Evolutionary conservation across 2,797 vertebrate genomes (phyloP).

Genomic region (Helarctos malayanus): DNA sequence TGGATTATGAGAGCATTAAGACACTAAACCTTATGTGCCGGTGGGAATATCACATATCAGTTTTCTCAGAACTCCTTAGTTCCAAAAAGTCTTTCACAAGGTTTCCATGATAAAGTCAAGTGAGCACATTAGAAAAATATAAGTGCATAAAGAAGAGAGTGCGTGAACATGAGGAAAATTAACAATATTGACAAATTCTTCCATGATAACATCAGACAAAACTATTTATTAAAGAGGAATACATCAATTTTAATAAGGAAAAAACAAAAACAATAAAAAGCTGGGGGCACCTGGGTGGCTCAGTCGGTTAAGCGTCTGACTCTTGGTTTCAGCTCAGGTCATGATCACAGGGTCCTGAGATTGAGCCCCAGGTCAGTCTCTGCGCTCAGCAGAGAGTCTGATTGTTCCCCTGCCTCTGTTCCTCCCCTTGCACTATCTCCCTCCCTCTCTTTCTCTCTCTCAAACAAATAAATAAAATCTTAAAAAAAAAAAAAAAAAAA

Average conservation of each 20-base stretch:
- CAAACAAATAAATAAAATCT: too few species aligned
- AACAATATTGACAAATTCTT: background rate
- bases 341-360: too few species aligned
- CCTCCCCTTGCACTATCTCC: too few species aligned
- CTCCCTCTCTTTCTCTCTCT: too few species aligned
- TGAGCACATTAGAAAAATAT: background rate
- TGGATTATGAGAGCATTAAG: background rate
- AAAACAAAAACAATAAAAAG: background rate
- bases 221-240: background rate
- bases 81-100: background rate
- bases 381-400: too few species aligned
- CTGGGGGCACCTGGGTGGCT: too few species aligned
- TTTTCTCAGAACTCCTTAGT: background rate
- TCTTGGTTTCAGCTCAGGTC: too few species aligned
- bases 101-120: background rate
- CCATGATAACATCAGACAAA: background rate
- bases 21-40: background rate
- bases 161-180: background rate
- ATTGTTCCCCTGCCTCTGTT: too few species aligned
- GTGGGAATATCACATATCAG: background rate
- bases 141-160: background rate
- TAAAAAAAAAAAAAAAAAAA: background rate
- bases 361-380: too few species aligned
- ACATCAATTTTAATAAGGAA: background rate
- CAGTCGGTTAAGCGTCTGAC: too few species aligned